A percentile compares a stretch with the other conserved stretches of the same genome.
Evolutionary conservation across 2,888 invertebrate species (phyloP).

Genomic region (Anticlea derivata): DNA sequence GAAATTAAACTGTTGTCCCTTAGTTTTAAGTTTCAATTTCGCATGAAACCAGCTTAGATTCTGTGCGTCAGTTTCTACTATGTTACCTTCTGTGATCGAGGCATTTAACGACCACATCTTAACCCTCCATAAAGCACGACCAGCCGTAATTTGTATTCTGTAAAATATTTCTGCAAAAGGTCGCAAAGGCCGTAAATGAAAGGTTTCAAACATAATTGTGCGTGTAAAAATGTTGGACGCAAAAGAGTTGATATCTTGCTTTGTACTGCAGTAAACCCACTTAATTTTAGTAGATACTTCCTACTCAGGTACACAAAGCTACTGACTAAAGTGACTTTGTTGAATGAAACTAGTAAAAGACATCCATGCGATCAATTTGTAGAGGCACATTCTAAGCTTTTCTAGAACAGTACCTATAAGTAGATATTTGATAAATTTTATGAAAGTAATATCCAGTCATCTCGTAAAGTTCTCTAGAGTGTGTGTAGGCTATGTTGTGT

Average conservation of each 20-base stretch:
- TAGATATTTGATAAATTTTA: too few relatives aligned
- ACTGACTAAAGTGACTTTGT: too few relatives aligned
- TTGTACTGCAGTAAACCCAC: neutral
- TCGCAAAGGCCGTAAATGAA: constrained; percentile 32
- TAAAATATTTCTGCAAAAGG: constrained; percentile 40
- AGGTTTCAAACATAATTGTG: constrained; percentile 32
- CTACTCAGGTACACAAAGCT: neutral
- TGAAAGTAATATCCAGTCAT: neutral
- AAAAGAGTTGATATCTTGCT: constrained; percentile 9
- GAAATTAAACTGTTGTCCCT: neutral
- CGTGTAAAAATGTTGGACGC: constrained; percentile 27
- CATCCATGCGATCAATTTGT: too few relatives aligned
- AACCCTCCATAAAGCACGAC: constrained; percentile 38
- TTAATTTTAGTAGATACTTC: too few relatives aligned
- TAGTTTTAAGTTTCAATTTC: neutral
- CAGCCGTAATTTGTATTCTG: constrained; percentile 42
- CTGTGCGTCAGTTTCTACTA: neutral
- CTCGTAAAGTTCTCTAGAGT: neutral
- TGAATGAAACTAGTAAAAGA: too few relatives aligned
- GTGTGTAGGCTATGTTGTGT: neutral
- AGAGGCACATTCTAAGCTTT: too few relatives aligned
- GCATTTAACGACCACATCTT: constrained; percentile 36
- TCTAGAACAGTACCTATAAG: too few relatives aligned
- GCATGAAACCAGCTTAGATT: neutral
- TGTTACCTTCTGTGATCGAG: constrained; percentile 5